These are phyloP conservation scores for Melinaea menophilus DNA, from an alignment of 2,888 invertebrate species.

Conservation along the genomic window DNA sequence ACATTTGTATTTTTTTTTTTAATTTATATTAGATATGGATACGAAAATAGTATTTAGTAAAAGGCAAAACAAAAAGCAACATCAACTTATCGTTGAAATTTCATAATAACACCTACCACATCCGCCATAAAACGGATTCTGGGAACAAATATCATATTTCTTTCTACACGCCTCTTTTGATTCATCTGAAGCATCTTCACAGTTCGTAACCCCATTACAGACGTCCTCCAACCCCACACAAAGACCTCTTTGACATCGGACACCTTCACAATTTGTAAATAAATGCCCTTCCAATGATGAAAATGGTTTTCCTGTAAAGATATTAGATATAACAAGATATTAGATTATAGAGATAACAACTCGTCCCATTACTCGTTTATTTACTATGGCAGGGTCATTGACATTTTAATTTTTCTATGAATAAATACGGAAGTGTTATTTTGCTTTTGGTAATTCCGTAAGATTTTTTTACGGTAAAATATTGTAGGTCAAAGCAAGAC, in stretches of 20 bases:
- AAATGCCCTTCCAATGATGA: slow-evolving; percentile 30
- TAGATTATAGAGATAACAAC: too few species aligned
- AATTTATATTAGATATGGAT: too few species aligned
- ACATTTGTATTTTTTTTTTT: too few species aligned
- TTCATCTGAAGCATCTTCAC: slow-evolving; percentile 85
- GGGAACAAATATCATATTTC: slow-evolving; percentile 47
- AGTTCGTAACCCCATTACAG: slow-evolving; percentile 84
- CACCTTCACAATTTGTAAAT: slow-evolving; percentile 72
- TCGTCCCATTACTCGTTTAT: background rate
- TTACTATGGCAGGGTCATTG: background rate
- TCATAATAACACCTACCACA: slow-evolving; percentile 49
- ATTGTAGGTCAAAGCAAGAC: too few species aligned
- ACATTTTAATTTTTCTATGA: background rate
- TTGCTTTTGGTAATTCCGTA: too few species aligned
- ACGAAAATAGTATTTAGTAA: too few species aligned
- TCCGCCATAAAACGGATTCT: slow-evolving; percentile 53
- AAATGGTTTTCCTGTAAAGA: slow-evolving; percentile 25
- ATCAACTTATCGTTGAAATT: background rate
- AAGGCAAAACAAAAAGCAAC: background rate
- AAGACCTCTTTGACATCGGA: slow-evolving; percentile 83
- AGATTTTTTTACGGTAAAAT: too few species aligned
- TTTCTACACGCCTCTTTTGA: slow-evolving; percentile 61
- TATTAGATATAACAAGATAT: too few species aligned
- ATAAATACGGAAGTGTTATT: too few species aligned
- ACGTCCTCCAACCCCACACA: slow-evolving; percentile 79